Base-by-base conservation (phyloP, 1,140 invertebrate species). In the Asbolus verrucosus region DNA sequence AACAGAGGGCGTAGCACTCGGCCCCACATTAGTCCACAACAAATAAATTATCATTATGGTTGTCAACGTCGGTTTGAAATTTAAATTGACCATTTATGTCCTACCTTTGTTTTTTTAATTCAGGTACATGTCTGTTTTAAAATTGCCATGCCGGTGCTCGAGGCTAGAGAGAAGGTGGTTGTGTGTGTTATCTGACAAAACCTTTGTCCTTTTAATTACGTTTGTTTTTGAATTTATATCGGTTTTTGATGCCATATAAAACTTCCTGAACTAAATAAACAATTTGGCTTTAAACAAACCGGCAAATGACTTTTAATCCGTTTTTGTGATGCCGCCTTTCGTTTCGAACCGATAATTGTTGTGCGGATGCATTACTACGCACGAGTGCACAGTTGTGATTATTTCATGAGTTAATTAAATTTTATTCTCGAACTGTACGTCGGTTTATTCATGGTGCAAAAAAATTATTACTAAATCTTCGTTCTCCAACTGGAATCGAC, bases 81-180 rank as follows among this genome's bases (percentile, higher is more conserved):
- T 63, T 39, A 63, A 63, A 63, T 63, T 63, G 61, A 63, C 24
- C 61, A 63, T 63, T 63, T 63, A 27, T 62, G 30, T 8, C 18
- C 18, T 38, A 63, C 33, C 33, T 63, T 63, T 63, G 61, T 63
- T 63, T 63, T 41, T 4, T 36, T 11, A n/a, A 36, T n/a, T 2
- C n/a, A 19, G 46, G 2, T 21, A 54, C 46, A 54, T 54, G 27
- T 54, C 46, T 54, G 21, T 54, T 54, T 54, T 24, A 54, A 54
- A 54, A 54, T 54, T 54, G n/a, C 41, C 41, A 46, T 1, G 4
- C 11, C 21, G 15, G 6, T 18, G 41, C 41, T 18, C 18, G 9
- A 19, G 18, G 41, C 41, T 18, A 14, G 13, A 16, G 41, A 9
- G 41, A 46, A 46, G 41, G 14, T 8, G 18, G 2, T 19, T 8